Evolutionary conservation across 2,113 vertebrate genomes (phyloP).

Genomic region (Semnornis frantzii): DNA sequence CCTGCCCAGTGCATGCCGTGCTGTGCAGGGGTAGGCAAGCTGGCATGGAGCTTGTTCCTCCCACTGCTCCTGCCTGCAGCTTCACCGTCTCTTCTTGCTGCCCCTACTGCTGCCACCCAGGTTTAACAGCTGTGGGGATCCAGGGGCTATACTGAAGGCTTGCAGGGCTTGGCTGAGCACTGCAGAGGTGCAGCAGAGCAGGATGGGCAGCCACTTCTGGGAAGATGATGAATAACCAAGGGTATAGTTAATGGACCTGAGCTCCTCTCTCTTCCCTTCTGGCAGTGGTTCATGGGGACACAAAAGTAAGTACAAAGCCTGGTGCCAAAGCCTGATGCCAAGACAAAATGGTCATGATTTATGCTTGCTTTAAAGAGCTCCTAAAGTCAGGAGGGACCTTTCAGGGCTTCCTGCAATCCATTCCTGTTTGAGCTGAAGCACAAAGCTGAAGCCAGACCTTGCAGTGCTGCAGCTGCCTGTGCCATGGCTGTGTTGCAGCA

Average conservation of each 20-base stretch:
- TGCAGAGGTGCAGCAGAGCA: background rate
- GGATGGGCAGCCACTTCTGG: background rate
- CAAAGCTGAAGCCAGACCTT: background rate
- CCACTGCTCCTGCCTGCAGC: background rate
- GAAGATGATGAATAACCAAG: constrained; percentile 1
- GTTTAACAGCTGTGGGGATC: background rate
- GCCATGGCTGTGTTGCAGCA: fast-evolving
- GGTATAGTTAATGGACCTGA: background rate
- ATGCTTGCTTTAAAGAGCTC: background rate
- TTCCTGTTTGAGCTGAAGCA: background rate
- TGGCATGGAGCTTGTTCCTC: background rate
- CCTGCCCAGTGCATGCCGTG: fast-evolving
- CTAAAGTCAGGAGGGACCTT: background rate
- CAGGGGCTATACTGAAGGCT: background rate
- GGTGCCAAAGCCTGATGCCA: background rate
- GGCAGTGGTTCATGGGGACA: background rate
- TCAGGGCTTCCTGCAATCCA: background rate
- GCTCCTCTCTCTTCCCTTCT: background rate
- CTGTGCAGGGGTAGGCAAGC: background rate
- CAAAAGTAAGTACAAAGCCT: constrained; percentile 32
- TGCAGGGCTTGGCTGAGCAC: background rate
- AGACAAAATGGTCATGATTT: background rate
- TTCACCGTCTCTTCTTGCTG: background rate
- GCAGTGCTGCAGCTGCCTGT: background rate
- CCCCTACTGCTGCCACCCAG: background rate